These are phyloP conservation scores for Monopis laevigella DNA, from an alignment of 2,888 invertebrate species.

Conservation along the genomic window DNA sequence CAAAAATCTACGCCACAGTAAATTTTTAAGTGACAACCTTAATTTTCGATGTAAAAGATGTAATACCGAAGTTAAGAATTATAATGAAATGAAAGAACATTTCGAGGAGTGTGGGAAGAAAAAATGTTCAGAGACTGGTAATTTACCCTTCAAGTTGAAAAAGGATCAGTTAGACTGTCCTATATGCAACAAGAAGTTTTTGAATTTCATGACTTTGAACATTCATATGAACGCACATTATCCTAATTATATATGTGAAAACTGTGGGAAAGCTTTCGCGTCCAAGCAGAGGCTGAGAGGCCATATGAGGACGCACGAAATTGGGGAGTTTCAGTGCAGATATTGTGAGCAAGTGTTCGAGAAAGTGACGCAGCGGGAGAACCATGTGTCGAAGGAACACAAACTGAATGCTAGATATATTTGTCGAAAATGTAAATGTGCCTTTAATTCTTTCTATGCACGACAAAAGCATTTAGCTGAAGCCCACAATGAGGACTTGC, in stretches of 20 bases:
- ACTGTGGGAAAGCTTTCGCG: conserved; percentile 63
- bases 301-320: conserved; percentile 61
- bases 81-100: conserved; percentile 36
- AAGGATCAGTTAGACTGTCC: conserved; percentile 57
- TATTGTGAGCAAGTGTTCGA: conserved; percentile 50
- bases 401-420: conserved; percentile 50
- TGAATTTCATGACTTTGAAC: conserved; percentile 51
- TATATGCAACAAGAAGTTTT: conserved; percentile 44
- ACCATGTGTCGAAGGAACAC: conserved; percentile 55
- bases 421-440: conserved; percentile 49
- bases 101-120: conserved; percentile 34
- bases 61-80: conserved; percentile 34
- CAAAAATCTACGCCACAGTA: conserved; percentile 39
- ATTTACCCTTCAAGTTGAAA: conserved; percentile 49
- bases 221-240: conserved; percentile 64
- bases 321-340: conserved; percentile 48
- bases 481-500: conserved; percentile 52
- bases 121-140: conserved; percentile 26
- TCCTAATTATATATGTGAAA: conserved; percentile 58
- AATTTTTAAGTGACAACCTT: conserved; percentile 32
- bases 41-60: conserved; percentile 46
- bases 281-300: conserved; percentile 56
- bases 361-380: conserved; percentile 49
- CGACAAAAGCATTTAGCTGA: conserved; percentile 55
- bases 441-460: conserved; percentile 49